phyloP scores from a whole-genome alignment of 2,888 invertebrate species.

The Drosophila algonquin region DNA sequence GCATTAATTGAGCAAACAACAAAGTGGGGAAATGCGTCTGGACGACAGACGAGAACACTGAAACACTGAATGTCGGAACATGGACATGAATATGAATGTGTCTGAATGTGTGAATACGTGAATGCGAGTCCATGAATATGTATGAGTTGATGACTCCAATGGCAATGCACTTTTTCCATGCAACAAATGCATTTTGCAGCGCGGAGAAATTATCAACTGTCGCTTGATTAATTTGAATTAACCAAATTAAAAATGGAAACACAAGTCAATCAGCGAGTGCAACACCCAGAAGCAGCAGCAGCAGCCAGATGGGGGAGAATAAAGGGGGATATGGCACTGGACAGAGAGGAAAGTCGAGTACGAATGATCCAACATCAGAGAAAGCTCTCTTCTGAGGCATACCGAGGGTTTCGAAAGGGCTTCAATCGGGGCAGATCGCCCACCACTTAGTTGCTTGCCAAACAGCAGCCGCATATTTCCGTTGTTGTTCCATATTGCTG shows the following conservation, averaged over 20 bases:
- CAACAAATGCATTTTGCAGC: slow-evolving; percentile 44
- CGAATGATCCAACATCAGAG: too few species aligned
- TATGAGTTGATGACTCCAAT: slow-evolving; percentile 49
- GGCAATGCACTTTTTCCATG: slow-evolving; percentile 62
- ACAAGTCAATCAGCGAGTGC: slow-evolving; percentile 78
- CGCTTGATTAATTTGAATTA: slow-evolving; percentile 84
- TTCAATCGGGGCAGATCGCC: too few species aligned
- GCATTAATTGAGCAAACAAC: slow-evolving; percentile 79
- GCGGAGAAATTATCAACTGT: slow-evolving; percentile 73
- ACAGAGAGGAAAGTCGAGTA: neutral
- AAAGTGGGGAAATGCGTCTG: slow-evolving; percentile 76
- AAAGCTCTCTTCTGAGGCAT: too few species aligned
- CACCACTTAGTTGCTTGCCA: too few species aligned
- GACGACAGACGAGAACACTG: slow-evolving; percentile 14
- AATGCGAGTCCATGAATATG: slow-evolving; percentile 31
- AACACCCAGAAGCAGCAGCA: slow-evolving; percentile 58
- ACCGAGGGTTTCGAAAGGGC: too few species aligned
- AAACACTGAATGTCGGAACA: neutral
- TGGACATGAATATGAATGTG: slow-evolving; percentile 16
- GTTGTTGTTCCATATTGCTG: too few species aligned
- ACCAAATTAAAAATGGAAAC: slow-evolving; percentile 82
- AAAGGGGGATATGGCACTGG: too few species aligned
- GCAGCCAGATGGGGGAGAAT: neutral
- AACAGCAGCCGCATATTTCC: too few species aligned
- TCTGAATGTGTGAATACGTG: neutral